These are phyloP conservation scores for Scopus umbretta DNA, from an alignment of 2,113 vertebrate genomes.

Conservation along the genomic window DNA sequence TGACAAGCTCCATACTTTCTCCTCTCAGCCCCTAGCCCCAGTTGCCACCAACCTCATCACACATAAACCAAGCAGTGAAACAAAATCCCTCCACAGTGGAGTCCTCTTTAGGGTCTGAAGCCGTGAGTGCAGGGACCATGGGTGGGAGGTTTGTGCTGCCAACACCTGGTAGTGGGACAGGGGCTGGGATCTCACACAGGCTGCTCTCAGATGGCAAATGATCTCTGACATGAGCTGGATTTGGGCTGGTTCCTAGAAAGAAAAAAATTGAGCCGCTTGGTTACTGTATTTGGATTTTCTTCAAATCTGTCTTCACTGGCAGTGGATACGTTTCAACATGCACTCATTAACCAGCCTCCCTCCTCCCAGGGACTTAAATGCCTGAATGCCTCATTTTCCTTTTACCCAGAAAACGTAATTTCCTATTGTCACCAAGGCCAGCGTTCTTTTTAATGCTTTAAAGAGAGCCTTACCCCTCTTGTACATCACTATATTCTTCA, in stretches of 20 bases:
- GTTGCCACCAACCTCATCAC: background rate
- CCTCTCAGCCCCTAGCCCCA: background rate
- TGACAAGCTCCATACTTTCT: background rate
- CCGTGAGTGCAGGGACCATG: background rate
- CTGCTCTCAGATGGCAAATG: background rate
- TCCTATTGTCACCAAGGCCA: background rate
- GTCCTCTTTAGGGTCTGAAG: background rate
- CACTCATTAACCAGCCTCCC: background rate
- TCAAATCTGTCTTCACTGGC: background rate
- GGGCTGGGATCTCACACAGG: background rate
- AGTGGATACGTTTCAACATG: background rate
- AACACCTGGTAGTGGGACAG: background rate
- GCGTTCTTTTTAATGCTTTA: background rate
- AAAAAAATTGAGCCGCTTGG: background rate
- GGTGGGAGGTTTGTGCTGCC: background rate
- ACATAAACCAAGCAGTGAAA: background rate
- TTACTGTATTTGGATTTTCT: background rate
- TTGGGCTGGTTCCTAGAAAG: background rate
- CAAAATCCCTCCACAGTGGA: background rate
- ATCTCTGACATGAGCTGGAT: background rate
- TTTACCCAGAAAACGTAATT: background rate
- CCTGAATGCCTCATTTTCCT: background rate
- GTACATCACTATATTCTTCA: background rate
- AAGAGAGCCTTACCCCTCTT: background rate
- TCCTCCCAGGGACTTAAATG: fast-evolving